Base-by-base conservation (phyloP, 2,797 vertebrate species). In the Channa striata region DNA sequence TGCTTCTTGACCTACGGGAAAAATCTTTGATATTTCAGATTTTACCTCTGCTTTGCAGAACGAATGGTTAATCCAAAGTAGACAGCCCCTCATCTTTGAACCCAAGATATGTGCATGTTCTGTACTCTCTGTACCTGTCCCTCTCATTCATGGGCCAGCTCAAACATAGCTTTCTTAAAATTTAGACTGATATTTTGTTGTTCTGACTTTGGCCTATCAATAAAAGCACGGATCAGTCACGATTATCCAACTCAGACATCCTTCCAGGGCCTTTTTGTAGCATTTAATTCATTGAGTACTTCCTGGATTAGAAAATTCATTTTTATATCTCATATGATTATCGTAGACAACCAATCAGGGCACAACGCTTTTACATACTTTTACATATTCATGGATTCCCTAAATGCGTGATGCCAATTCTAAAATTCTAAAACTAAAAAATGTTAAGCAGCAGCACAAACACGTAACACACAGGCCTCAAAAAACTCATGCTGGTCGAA, bases 1-100 rank as follows among this genome's bases (percentile, higher is more conserved):
- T 73, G 66, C 50, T 74, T 74, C 37, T 43, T 59, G 20, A 59
- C 42, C n/a, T 47, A 30, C 8, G 12, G 33, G 52, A 42, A 54
- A 64, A 68, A 44, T 33, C 20, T 40, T 39, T 40, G 34, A 76
- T 54, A 59, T 49, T 40, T 74, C 25, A 76, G 89, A 93, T 94
- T 91, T 92, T 90, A 93, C 90, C 89, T 92, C 91, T 93, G 87
- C 92, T 90, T 93, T 85, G 92, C 93, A 91, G 93, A 94, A 94
- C 93, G 94, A 96, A 95, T 96, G 95, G 95, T 96, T 96, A 96
- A 96, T 96, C 94, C 95, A 94, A 83, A 91, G 87, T 59, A 91
- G 87, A 54, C 63, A 57, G 67, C 59, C 53, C 37, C 13, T 47
- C 16, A 23, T 44, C 61, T 40, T 46, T 43, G 7, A 54, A 44